A percentile compares a stretch with the other conserved stretches of the same genome.
Evolutionary conservation across 1,140 invertebrate species (phyloP).

Genomic region (Drosophila miranda): DNA sequence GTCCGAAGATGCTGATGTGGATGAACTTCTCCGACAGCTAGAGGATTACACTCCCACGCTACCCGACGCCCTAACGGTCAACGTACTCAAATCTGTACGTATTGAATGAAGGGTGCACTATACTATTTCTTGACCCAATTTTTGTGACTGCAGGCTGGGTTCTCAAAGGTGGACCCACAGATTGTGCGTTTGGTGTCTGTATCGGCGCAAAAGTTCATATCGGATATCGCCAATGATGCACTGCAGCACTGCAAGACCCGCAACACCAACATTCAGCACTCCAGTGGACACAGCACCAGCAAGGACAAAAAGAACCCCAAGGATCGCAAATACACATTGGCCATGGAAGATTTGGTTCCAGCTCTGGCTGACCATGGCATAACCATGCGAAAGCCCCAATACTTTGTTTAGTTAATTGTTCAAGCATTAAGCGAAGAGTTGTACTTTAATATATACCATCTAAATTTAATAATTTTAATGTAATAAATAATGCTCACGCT

Average conservation of each 20-base stretch:
- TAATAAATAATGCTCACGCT: background rate
- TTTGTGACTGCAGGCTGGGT: constrained; percentile 86
- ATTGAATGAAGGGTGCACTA: no score
- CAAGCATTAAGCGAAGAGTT: background rate
- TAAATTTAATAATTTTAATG: background rate
- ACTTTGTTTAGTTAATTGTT: constrained; percentile 82
- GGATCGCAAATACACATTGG: constrained; percentile 95
- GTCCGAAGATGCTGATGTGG: constrained; percentile 52
- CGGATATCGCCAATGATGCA: constrained; percentile 98
- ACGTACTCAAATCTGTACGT: constrained; percentile 87
- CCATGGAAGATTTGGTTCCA: constrained; percentile 97
- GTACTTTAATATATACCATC: background rate
- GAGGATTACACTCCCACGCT: constrained; percentile 89
- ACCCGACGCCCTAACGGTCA: constrained; percentile 88
- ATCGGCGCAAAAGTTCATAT: constrained; percentile 98
- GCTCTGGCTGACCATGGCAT: constrained; percentile 98
- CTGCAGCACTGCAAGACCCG: constrained; percentile 97
- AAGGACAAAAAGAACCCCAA: constrained; percentile 84
- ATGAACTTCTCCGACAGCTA: constrained; percentile 86
- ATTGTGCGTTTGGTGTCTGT: constrained; percentile 93
- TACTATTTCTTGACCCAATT: background rate
- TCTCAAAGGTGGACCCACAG: constrained; percentile 94
- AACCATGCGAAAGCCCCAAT: constrained; percentile 96
- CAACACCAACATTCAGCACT: constrained; percentile 87
- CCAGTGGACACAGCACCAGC: constrained; percentile 74